Base-by-base conservation (phyloP, 2,888 invertebrate species). In the Cephus pygmeus region DNA sequence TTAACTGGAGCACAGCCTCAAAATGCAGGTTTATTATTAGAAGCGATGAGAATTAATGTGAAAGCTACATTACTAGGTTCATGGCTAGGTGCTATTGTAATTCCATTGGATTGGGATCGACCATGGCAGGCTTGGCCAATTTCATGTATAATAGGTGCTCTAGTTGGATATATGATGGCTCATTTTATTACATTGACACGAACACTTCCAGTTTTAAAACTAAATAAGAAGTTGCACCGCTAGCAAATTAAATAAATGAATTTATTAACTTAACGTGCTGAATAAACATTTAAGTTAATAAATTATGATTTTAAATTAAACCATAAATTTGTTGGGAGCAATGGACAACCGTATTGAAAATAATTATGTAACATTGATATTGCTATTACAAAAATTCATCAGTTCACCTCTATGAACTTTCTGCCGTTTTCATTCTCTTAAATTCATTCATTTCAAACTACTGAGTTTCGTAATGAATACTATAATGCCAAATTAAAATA, bases 21-120 rank as follows among this genome's bases (percentile, higher is more conserved):
- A 82, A 88, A 88, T 12, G 85, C 88, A 1, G 81, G 86, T 69
- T 80, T 91, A 9, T 90, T 93, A 11, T 93, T 92, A 33, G 93
- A 94, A 81, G 93, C 93, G 12, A 88, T 94, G 12, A 89, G 92
- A 71, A 93, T 93, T 75, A 93, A 94, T 92, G 91, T 95, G 75
- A 93, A 94, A 77, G 92, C 92, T 69, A 94, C 95, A 0, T 88
- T 97, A 15, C 90, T 96, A 56, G 97, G 97, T 4, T 94, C 96
- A 9, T 98, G 97, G 97, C 87, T 96, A 1, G 97, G 97, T 11
- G 96, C 97, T 4, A 93, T 96, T 78, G 95, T 96, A 1, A 96
- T 98, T 83, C 98, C 98, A 0, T 92, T 98, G 56, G 98, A 98
- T 90, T 98, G 98, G 98, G 96, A 97, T 90, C 93, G 95, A 75